Evolutionary conservation across 2,888 invertebrate species (phyloP).

Genomic region (Latrodectus hesperus): DNA sequence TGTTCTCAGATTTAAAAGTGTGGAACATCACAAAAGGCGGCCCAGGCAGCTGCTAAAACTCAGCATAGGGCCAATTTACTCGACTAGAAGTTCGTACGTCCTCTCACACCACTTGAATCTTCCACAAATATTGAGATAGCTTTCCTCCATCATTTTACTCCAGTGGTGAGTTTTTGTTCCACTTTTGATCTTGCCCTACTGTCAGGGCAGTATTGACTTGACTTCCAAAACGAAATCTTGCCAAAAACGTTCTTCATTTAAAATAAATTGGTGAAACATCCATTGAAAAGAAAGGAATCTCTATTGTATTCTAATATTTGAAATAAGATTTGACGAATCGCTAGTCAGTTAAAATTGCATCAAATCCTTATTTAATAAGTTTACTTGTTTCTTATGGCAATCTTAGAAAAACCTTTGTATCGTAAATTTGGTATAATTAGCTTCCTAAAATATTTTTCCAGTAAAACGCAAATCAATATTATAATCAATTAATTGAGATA

Average conservation of each 20-base stretch:
- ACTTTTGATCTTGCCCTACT: background rate
- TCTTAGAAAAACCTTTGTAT: too few relatives aligned
- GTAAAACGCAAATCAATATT: too few relatives aligned
- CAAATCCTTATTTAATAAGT: too few relatives aligned
- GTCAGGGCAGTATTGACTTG: background rate
- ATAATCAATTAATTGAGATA: too few relatives aligned
- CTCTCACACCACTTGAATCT: conserved; percentile 25
- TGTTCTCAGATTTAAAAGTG: conserved; percentile 45
- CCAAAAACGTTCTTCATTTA: background rate
- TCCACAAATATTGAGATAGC: conserved; percentile 61
- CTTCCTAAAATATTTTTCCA: too few relatives aligned
- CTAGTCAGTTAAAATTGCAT: too few relatives aligned
- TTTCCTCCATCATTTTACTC: conserved; percentile 4
- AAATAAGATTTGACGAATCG: too few relatives aligned
- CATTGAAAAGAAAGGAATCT: too few relatives aligned
- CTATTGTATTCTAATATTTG: too few relatives aligned
- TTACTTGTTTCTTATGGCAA: too few relatives aligned
- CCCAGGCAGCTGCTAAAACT: conserved; percentile 35
- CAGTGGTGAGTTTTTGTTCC: conserved; percentile 1
- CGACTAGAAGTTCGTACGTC: conserved; percentile 24
- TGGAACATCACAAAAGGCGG: conserved; percentile 23
- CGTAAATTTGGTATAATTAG: too few relatives aligned
- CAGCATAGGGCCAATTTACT: conserved; percentile 48
- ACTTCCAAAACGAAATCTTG: background rate
- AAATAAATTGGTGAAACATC: too few relatives aligned